These are phyloP conservation scores for Xenopus laevis DNA, from an alignment of 2,113 vertebrate species.

Conservation along the genomic window DNA sequence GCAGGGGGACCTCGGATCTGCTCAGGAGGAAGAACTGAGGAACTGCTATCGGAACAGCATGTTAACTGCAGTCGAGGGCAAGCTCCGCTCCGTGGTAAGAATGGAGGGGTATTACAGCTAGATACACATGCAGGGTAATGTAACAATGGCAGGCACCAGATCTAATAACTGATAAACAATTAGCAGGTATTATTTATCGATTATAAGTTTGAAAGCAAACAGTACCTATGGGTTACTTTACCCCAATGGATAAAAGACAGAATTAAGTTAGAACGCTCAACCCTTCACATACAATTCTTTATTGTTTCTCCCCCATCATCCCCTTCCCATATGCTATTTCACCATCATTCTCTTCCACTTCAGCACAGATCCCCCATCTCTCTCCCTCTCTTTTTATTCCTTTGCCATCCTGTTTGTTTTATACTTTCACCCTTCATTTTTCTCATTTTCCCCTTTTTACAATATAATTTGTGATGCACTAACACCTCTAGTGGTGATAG, in stretches of 20 bases:
- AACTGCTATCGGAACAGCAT: conserved; percentile 80
- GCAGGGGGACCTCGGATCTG: conserved; percentile 55
- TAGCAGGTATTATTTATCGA: no score
- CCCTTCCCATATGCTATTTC: neutral
- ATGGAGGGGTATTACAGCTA: conserved; percentile 17
- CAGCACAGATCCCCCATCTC: neutral
- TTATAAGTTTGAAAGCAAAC: no score
- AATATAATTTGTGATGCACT: neutral
- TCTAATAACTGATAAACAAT: neutral
- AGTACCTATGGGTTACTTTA: no score
- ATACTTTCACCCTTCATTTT: neutral
- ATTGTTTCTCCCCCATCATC: neutral
- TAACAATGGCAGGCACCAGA: neutral
- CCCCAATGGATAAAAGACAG: no score
- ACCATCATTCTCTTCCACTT: neutral
- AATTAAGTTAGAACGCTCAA: no score
- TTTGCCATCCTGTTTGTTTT: no score
- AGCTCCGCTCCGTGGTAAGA: conserved; percentile 73
- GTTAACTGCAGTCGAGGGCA: conserved; percentile 55
- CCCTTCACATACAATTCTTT: no score
- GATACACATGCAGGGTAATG: neutral
- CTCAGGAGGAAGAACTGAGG: conserved; percentile 63
- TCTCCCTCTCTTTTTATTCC: neutral
- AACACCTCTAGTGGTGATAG: conserved; percentile 5
- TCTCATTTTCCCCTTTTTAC: neutral